Base-by-base conservation (phyloP, 2,113 vertebrate species). In the Nothoprocta perdicaria region DNA sequence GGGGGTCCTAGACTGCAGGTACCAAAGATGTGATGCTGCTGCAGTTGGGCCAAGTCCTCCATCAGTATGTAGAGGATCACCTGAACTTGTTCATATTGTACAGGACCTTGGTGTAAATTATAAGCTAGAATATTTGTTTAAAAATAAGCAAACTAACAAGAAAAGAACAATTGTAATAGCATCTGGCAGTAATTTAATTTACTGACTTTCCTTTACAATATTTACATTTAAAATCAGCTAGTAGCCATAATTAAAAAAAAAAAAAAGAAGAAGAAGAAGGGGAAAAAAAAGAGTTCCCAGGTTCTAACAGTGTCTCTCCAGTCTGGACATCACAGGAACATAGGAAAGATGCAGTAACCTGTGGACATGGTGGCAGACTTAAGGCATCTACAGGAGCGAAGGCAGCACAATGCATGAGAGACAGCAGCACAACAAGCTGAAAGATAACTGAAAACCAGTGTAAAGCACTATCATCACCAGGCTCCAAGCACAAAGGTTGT, bases 141-240 rank as follows among this genome's bases (percentile, higher is more conserved):
- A 73, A 80, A 89, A 52, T 2, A 16, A 79, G 31, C 16, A 57
- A 6, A 29, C 6, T 31, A 52, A 23, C 76, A 89, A 55, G 76
- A 89, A 22, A 69, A 82, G 60, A 91, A 53, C 14, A 72, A 38
- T 19, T 50, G 50, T 31, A 18, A 77, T 73, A 74, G 40, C 74
- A 86, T 12, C 40, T 84, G 45, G 7, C 52, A 81, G 27, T 7
- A 80, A 45, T 8, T 23, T 12, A 17, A 76, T 27, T 50, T 67
- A 55, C 27, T 7, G 2, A 7, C 38, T 46, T 80, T 80, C 17
- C 23, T 80, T 75, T 52, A 72, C 67, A 92, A 88, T 60, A 33
- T 12, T 85, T 62, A 10, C 9, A 66, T 71, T 62, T 53, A 95
- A 89, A 89, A 5, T 1, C 40, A 85, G 16, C 10, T 65, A 86